A percentile compares a stretch with the other conserved stretches of the same genome.
Conservation (phyloP, 1,140 invertebrate genomes). For the Holotrichia oblita region DNA sequence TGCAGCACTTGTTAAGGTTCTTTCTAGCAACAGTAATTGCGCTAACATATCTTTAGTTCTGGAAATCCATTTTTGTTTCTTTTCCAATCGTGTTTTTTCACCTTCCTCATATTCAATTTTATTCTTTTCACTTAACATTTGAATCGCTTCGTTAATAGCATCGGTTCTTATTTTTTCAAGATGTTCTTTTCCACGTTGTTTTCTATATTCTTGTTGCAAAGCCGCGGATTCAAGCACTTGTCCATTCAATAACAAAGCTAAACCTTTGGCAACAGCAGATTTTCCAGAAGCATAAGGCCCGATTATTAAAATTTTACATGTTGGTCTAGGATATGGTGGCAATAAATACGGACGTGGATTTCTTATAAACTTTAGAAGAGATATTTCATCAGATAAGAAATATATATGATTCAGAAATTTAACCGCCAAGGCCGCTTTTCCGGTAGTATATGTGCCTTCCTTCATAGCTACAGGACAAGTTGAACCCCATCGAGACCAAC, state of each 20-base stretch:
- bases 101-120: conserved; percentile 54
- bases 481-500: conserved; percentile 65
- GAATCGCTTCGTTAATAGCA: conserved; percentile 61
- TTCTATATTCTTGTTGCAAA: conserved; percentile 55
- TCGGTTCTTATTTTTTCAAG: conserved; percentile 59
- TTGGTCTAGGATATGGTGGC: conserved; percentile 58
- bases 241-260: conserved; percentile 56
- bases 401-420: conserved; percentile 69
- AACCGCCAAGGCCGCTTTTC: conserved; percentile 64
- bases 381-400: conserved; percentile 63
- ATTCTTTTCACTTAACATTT: conserved; percentile 59
- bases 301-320: conserved; percentile 61
- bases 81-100: conserved; percentile 43
- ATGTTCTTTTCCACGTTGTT: conserved; percentile 56
- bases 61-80: conserved; percentile 42
- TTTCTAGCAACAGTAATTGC: neutral
- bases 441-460: conserved; percentile 61
- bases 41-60: neutral
- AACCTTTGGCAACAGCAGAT: conserved; percentile 56
- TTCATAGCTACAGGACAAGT: conserved; percentile 69
- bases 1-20: conserved; percentile 41
- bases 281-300: conserved; percentile 61
- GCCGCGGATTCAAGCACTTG: conserved; percentile 56
- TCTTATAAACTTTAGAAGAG: conserved; percentile 63
- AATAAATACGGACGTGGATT: conserved; percentile 68